phyloP scores from a whole-genome alignment of 2,113 vertebrate species.

The Amazona vittata region DNA sequence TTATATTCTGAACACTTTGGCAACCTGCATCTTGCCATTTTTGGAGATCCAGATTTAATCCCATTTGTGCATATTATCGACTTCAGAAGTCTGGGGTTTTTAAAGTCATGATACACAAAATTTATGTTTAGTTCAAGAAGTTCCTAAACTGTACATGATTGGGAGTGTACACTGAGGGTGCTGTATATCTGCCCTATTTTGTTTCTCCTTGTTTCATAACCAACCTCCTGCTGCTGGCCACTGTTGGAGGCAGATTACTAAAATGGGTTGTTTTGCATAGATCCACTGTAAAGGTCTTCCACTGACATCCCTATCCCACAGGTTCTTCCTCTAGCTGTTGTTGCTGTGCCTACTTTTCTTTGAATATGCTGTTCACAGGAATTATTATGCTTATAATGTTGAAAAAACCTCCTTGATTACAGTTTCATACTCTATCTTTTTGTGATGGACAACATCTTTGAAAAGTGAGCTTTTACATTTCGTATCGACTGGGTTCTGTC shows the following conservation, averaged over 20 bases:
- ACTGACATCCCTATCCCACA: background rate
- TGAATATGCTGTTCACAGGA: background rate
- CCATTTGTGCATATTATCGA: background rate
- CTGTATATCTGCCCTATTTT: background rate
- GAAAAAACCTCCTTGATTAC: background rate
- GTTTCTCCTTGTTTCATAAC: background rate
- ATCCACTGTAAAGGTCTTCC: background rate
- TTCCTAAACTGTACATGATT: background rate
- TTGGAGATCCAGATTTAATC: background rate
- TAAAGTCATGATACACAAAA: accelerated
- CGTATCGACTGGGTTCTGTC: background rate
- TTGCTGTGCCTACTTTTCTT: background rate
- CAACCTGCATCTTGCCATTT: background rate
- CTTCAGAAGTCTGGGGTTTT: background rate
- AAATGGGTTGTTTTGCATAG: background rate
- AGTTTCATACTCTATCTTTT: background rate
- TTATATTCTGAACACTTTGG: background rate
- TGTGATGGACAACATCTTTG: background rate
- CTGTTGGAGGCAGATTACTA: background rate
- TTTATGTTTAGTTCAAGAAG: background rate
- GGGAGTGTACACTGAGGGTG: background rate
- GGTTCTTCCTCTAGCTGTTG: background rate
- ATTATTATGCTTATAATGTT: background rate
- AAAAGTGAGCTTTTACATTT: background rate
- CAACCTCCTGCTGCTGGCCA: background rate